Base-by-base conservation (phyloP, 2,797 vertebrate species). In the Sebastes nivosus region DNA sequence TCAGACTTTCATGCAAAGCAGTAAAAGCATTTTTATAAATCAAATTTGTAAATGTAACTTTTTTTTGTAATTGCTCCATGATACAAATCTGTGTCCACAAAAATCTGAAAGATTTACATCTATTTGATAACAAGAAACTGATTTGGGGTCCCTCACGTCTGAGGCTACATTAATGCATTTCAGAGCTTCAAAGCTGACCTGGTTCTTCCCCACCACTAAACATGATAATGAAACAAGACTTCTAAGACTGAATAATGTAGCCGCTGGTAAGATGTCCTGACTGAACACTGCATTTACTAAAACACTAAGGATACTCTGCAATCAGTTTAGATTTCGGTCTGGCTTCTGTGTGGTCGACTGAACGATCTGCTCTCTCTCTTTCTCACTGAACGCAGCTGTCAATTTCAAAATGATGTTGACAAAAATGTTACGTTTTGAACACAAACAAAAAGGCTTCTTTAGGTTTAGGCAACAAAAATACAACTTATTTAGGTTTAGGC, bases 381-480 rank as follows among this genome's bases (percentile, higher is more conserved):
- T 64, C 55, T 76, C 8, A 29, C 52, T 69, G 38, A 79, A 67
- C 1, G 5, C 67, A 83, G 52, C 82, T 78, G 59, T 72, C 25
- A n/a, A n/a, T n/a, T n/a, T n/a, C n/a, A n/a, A n/a, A n/a, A n/a
- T n/a, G n/a, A n/a, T n/a, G n/a, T n/a, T n/a, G n/a, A n/a, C n/a
- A n/a, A n/a, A n/a, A 46, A 46, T 46, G 42, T 46, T 7, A 46
- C 6, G 16, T 46, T 46, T 46, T 18, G 42, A 46, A 46, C 42
- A 46, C 34, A 46, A 46, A 46, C 42, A 18, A 46, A 7, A 46
- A 46, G 34, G 10, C 6, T 42, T 42, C 5, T 42, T 42, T 42
- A 7, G 6, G 38, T 16, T 24, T 24, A 24, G 24, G 24, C 24
- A 2, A 24, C 38, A 42, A 42, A 42, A 42, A 0, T 16, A 46